Percentiles rank a stretch among this genome's conserved stretches.
phyloP scores from a whole-genome alignment of 2,797 vertebrate species.

The Muscicapa striata region DNA sequence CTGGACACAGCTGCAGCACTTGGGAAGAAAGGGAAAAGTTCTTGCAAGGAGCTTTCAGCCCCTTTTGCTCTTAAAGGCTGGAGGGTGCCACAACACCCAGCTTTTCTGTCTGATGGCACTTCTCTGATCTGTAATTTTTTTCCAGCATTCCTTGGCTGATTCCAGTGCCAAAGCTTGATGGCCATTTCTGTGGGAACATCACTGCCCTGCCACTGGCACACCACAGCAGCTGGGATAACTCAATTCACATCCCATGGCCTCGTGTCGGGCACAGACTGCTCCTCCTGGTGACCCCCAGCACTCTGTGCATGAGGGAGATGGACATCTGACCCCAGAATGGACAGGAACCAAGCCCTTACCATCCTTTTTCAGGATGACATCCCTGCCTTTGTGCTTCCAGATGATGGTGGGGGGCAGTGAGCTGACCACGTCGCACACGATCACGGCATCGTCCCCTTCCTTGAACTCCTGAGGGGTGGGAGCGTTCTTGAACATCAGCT shows the following conservation, averaged over 20 bases:
- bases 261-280: neutral
- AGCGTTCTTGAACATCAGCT: constrained; percentile 93
- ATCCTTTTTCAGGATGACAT: constrained; percentile 93
- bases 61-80: neutral
- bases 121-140: neutral
- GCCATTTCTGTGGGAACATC: neutral
- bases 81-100: neutral
- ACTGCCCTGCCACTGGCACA: neutral
- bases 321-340: neutral
- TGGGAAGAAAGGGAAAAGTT: neutral
- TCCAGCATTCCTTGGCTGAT: neutral
- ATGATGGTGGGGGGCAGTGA: constrained; percentile 91
- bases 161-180: neutral
- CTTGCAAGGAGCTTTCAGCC: neutral
- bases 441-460: constrained; percentile 90
- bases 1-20: neutral
- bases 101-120: neutral
- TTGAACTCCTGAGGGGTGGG: constrained; percentile 96
- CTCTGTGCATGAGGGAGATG: neutral
- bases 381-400: constrained; percentile 92
- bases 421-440: constrained; percentile 92
- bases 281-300: neutral
- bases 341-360: constrained; percentile 79
- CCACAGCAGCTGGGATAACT: neutral
- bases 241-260: neutral